Evolutionary conservation across 2,888 invertebrate species (phyloP).

Genomic region (Gymnocheta viridis): DNA sequence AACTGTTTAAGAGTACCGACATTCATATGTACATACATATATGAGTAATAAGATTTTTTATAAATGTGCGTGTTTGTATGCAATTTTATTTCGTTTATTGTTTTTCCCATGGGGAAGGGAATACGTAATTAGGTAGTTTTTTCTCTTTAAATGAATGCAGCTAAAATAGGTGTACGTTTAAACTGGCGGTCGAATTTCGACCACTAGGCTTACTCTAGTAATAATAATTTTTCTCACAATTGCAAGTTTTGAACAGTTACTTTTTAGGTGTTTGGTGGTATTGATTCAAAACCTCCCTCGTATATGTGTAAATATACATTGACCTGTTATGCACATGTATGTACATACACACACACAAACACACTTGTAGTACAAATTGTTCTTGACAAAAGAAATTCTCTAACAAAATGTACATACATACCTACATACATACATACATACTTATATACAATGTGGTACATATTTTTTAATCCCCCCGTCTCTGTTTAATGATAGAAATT

Average conservation of each 20-base stretch:
- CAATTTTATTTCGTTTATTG: too few relatives aligned
- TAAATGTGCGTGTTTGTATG: too few relatives aligned
- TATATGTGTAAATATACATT: constrained; percentile 1
- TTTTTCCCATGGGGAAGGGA: too few relatives aligned
- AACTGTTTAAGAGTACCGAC: too few relatives aligned
- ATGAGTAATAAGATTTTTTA: too few relatives aligned
- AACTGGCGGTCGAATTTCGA: too few relatives aligned
- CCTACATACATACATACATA: background rate
- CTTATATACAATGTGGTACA: background rate
- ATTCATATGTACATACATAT: too few relatives aligned
- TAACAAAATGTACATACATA: background rate
- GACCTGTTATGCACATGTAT: constrained; percentile 20
- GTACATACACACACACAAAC: background rate
- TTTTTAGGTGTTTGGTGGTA: background rate
- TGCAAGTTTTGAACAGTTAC: background rate
- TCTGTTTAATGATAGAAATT: constrained; percentile 11
- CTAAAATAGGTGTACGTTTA: too few relatives aligned
- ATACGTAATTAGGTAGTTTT: too few relatives aligned
- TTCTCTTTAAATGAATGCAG: too few relatives aligned
- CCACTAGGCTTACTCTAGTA: too few relatives aligned
- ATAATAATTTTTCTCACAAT: too few relatives aligned
- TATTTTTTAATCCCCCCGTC: background rate
- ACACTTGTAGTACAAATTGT: background rate
- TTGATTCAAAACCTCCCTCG: background rate
- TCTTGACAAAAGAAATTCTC: constrained; percentile 25